Evolutionary conservation across 2,888 invertebrate genomes (phyloP), one percentile per base, ranked within the genome.

Genomic region (Drosophila subsilvestris): DNA sequence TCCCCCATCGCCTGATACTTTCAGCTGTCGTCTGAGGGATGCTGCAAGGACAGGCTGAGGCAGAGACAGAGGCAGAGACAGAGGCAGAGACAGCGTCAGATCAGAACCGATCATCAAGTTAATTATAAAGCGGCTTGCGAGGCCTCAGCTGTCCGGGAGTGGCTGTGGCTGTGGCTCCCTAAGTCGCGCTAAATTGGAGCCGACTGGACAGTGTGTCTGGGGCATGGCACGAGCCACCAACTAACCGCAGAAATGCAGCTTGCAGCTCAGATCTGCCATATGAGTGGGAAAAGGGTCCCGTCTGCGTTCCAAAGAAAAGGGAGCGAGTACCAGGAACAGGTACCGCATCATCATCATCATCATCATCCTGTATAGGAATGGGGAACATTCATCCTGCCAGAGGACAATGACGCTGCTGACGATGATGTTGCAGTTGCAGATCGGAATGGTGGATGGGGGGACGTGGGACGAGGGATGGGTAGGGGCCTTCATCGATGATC

Each of bases 201-300:
- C 50, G 17, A 37, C 29, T 29, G 29, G 43, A n/a, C 49, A 22
- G 17, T 37, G 32, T 37, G 27, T 22, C 29, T 25, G 48, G 18
- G 44, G 50, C 18, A 14, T 17, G 59, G 59, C 66, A 69, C 66
- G 69, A 67, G 69, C 66, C 66, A 22, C 22, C 18, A 69, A 32
- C 27, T 57, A 67, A 67, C 66, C 66, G 66, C 66, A 67, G 66
- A 67, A 67, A 69, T 67, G 66, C 66, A 67, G 66, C 66, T 67
- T 67, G 66, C 66, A 67, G 43, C n/a, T 27, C 45, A 14, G 20
- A 48, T 20, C 12, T 7, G 37, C 37, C 37, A 37, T n/a, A 1
- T 6, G 37, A 37, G 37, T 37, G 37, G 37, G 37, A 37, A 37
- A 37, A n/a, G 37, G 37, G 37, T 37, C 37, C n/a, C n/a, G n/a